Evolutionary conservation across 2,888 invertebrate species (phyloP).

Genomic region (Ormyrus rosae): DNA sequence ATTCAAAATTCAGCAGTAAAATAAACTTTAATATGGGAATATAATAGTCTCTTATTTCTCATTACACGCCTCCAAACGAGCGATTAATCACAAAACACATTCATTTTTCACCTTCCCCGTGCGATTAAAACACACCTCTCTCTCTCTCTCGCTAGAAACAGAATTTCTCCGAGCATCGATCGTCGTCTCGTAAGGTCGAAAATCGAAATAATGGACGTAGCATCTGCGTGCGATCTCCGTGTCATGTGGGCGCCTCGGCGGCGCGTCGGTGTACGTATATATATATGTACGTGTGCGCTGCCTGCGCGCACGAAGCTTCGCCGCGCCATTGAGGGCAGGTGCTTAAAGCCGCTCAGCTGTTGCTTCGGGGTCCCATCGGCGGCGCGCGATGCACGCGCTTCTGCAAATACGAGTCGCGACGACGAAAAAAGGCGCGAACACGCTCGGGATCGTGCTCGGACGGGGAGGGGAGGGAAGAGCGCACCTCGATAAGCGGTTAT

Average conservation of each 20-base stretch:
- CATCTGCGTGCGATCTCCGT: constrained; percentile 46
- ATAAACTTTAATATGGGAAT: too few species aligned
- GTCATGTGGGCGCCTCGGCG: constrained; percentile 40
- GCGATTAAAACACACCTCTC: not conserved
- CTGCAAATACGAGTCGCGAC: not conserved
- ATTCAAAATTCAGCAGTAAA: too few species aligned
- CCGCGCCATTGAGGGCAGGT: constrained; percentile 68
- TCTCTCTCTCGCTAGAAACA: not conserved
- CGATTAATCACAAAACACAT: constrained; percentile 21
- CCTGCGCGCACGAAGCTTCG: constrained; percentile 35
- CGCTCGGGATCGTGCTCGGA: not conserved
- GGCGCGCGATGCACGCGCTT: constrained; percentile 9
- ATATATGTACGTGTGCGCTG: not conserved
- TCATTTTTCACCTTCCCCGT: constrained; percentile 17
- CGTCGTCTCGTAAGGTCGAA: constrained; percentile 17
- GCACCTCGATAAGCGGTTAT: constrained; percentile 46
- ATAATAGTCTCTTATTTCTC: not conserved
- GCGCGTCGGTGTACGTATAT: not conserved
- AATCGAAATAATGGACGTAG: constrained; percentile 43
- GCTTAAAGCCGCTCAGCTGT: constrained; percentile 71
- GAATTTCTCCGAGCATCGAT: too few species aligned
- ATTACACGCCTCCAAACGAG: not conserved
- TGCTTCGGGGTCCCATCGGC: constrained; percentile 63
- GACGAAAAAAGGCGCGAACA: not conserved
- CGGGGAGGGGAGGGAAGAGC: not conserved